These are phyloP conservation scores for Brachionus asplanchnoidis DNA, from an alignment of 1,140 invertebrate species.

Conservation along the genomic window DNA sequence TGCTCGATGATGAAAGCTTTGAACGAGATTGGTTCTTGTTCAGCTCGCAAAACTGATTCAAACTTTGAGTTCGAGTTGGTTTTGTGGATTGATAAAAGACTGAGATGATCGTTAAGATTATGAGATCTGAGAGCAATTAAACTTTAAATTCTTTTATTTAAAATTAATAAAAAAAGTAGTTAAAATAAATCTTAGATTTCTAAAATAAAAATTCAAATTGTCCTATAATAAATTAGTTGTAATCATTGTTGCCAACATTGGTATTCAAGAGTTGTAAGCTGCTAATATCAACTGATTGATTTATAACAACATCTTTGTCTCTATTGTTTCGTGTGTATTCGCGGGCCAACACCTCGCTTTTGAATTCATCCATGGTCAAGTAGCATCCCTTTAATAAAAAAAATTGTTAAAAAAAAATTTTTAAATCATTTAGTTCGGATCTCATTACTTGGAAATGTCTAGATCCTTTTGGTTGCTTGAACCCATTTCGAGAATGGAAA, in stretches of 20 bases:
- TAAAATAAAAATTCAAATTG: background rate
- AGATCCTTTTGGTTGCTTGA: slow-evolving; percentile 47
- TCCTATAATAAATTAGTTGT: background rate
- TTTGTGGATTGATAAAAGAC: background rate
- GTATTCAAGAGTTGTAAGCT: background rate
- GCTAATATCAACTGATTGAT: background rate
- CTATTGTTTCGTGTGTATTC: background rate
- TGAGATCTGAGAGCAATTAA: slow-evolving; percentile 40
- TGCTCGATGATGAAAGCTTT: slow-evolving; percentile 21
- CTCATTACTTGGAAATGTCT: slow-evolving; percentile 45
- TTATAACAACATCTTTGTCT: background rate
- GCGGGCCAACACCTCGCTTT: slow-evolving; percentile 45
- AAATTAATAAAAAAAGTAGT: background rate
- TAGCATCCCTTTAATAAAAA: slow-evolving; percentile 48
- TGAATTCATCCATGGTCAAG: slow-evolving; percentile 52
- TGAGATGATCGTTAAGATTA: slow-evolving; percentile 41
- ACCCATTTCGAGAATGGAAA: slow-evolving; percentile 48
- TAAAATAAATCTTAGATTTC: background rate
- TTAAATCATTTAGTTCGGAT: background rate
- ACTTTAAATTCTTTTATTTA: background rate
- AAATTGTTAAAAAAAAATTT: background rate
- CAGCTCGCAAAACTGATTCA: background rate
- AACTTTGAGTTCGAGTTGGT: background rate
- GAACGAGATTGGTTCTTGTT: background rate
- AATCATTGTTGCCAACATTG: slow-evolving; percentile 30